A percentile compares a stretch with the other conserved stretches of the same genome.
These are phyloP conservation scores for Ruditapes philippinarum DNA, from an alignment of 1,140 invertebrate species.

Conservation along the genomic window DNA sequence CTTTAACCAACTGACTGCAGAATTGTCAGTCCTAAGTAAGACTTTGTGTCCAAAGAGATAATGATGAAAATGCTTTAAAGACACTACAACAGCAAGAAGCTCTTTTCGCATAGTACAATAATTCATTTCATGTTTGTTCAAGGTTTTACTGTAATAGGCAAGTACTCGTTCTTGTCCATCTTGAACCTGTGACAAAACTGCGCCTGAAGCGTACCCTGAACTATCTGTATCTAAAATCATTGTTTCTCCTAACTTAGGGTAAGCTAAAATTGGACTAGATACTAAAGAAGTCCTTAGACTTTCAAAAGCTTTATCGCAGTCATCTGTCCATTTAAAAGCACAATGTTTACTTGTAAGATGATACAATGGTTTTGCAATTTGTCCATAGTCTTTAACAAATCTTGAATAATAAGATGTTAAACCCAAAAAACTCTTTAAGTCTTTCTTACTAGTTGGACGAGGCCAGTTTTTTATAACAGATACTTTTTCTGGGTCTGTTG, in stretches of 20 bases:
- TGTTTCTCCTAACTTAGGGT: background rate
- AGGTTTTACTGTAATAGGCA: constrained; percentile 66
- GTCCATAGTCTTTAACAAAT: constrained; percentile 83
- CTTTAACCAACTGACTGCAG: no score
- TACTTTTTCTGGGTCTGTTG: constrained; percentile 51
- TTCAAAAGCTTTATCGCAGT: no score
- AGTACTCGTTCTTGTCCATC: constrained; percentile 70
- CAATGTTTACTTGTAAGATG: constrained; percentile 59
- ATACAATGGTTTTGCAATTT: constrained; percentile 82
- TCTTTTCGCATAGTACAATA: constrained; percentile 83
- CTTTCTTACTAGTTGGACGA: constrained; percentile 76
- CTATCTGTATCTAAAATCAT: constrained; percentile 72
- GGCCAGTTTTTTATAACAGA: constrained; percentile 67
- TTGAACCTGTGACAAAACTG: constrained; percentile 76
- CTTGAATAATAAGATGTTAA: constrained; percentile 84
- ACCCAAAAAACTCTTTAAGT: constrained; percentile 87
- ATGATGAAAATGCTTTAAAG: constrained; percentile 64
- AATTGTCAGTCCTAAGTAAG: constrained; percentile 48
- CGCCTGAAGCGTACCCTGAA: constrained; percentile 72
- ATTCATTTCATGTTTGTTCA: constrained; percentile 84
- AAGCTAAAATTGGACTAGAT: background rate
- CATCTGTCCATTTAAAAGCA: background rate
- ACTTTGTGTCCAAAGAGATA: constrained; percentile 71
- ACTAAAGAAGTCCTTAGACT: background rate
- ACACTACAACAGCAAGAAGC: constrained; percentile 59